phyloP scores from a whole-genome alignment of 2,888 invertebrate species.

The Cheilosia impressa region DNA sequence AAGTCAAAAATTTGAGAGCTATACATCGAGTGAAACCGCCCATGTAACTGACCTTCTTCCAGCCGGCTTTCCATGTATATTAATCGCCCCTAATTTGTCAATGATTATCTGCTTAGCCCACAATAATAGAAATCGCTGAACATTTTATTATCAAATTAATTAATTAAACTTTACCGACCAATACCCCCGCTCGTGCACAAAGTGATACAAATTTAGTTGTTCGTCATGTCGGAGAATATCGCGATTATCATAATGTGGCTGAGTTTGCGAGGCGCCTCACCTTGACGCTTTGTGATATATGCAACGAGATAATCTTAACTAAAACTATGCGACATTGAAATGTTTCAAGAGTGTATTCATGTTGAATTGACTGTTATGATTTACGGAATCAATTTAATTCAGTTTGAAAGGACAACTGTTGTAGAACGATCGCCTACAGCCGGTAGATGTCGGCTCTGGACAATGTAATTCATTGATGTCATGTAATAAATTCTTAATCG shows the following conservation, averaged over 20 bases:
- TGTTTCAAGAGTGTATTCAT: conserved; percentile 40
- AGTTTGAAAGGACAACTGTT: conserved; percentile 48
- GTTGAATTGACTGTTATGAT: conserved; percentile 58
- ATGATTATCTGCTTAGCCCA: not conserved
- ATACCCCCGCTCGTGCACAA: conserved; percentile 5
- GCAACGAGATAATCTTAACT: conserved; percentile 1
- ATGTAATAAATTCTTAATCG: not conserved
- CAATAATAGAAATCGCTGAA: not conserved
- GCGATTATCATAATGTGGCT: conserved; percentile 52
- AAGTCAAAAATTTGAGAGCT: not conserved
- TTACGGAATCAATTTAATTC: conserved; percentile 43
- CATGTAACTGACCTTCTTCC: not conserved
- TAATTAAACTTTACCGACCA: not conserved
- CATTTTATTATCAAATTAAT: not conserved
- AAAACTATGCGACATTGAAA: conserved; percentile 55
- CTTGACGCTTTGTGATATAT: conserved; percentile 34
- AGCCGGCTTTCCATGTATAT: conserved; percentile 7
- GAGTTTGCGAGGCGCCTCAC: conserved; percentile 15
- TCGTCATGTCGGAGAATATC: conserved; percentile 2
- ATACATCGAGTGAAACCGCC: not conserved
- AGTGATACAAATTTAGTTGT: conserved; percentile 27
- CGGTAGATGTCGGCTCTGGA: conserved; percentile 10
- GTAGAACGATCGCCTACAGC: not conserved
- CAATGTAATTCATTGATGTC: not conserved
- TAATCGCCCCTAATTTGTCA: not conserved